Conservation (phyloP, 1,140 invertebrate genomes). For the Papilio dardanus region DNA sequence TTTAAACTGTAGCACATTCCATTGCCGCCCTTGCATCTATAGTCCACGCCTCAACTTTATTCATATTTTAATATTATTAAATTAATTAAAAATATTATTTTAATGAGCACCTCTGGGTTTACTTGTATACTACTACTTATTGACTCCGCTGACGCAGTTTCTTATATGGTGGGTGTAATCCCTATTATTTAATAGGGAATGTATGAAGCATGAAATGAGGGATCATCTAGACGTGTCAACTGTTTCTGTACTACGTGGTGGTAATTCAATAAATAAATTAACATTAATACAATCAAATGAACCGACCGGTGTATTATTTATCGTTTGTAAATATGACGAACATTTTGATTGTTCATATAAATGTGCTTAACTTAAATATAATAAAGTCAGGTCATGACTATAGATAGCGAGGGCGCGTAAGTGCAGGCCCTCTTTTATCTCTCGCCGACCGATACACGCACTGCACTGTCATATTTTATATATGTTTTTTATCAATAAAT, state of each 20-base stretch:
- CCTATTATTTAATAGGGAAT: too few species aligned
- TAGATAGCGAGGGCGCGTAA: slow-evolving; percentile 69
- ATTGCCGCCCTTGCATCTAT: slow-evolving; percentile 56
- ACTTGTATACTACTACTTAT: too few species aligned
- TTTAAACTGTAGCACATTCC: slow-evolving; percentile 83
- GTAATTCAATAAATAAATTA: too few species aligned
- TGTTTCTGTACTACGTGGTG: too few species aligned
- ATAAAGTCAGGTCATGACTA: slow-evolving; percentile 49
- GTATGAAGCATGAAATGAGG: too few species aligned
- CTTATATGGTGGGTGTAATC: too few species aligned
- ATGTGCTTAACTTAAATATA: neutral
- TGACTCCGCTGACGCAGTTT: too few species aligned
- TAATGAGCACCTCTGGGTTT: neutral
- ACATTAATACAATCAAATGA: neutral
- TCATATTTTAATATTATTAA: neutral
- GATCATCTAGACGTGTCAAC: too few species aligned
- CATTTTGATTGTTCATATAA: neutral
- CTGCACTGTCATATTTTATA: slow-evolving; percentile 70
- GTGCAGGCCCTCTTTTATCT: slow-evolving; percentile 78
- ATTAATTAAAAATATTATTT: neutral
- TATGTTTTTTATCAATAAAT: slow-evolving; percentile 69
- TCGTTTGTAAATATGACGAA: neutral
- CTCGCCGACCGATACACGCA: slow-evolving; percentile 60
- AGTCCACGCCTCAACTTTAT: slow-evolving; percentile 45
- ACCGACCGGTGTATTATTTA: neutral